Evolutionary conservation across 1,140 invertebrate species (phyloP).

Genomic region (Anastrepha ludens): DNA sequence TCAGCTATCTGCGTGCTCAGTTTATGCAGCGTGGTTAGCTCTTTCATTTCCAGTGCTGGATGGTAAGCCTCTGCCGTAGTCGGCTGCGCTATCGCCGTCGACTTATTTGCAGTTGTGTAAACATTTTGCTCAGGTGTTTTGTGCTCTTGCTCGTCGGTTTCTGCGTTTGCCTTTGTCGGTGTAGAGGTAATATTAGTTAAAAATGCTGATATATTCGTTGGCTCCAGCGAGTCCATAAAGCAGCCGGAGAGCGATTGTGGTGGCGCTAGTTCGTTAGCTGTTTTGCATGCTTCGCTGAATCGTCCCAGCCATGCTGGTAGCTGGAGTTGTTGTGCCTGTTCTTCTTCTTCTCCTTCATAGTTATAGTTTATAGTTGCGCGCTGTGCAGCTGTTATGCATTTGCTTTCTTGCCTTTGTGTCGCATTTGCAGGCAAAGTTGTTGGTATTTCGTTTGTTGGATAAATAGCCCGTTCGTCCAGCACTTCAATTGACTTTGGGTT

Average conservation of each 20-base stretch:
- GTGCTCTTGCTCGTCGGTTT: conserved; percentile 7
- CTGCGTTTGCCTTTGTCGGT: conserved; percentile 48
- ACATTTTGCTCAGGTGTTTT: conserved; percentile 54
- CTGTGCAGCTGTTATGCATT: neutral
- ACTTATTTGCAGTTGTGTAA: neutral
- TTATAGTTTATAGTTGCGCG: neutral
- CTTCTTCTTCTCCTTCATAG: neutral
- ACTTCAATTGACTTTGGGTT: neutral
- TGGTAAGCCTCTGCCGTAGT: neutral
- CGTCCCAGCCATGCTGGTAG: conserved; percentile 45
- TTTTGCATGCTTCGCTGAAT: conserved; percentile 71
- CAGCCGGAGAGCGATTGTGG: conserved; percentile 56
- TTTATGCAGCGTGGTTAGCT: neutral
- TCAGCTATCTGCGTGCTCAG: conserved; percentile 31
- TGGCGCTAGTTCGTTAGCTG: conserved; percentile 62
- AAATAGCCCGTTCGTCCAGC: too few species aligned
- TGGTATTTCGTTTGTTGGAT: conserved; percentile 11
- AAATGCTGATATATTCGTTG: conserved; percentile 55
- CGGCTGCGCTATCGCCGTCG: neutral
- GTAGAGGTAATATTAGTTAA: conserved; percentile 59
- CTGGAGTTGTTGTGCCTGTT: neutral
- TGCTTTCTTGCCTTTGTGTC: neutral
- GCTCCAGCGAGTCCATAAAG: conserved; percentile 63
- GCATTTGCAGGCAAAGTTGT: neutral
- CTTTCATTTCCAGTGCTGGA: conserved; percentile 22